phyloP scores from a whole-genome alignment of 2,797 vertebrate species.

The Takifugu ocellatus region DNA sequence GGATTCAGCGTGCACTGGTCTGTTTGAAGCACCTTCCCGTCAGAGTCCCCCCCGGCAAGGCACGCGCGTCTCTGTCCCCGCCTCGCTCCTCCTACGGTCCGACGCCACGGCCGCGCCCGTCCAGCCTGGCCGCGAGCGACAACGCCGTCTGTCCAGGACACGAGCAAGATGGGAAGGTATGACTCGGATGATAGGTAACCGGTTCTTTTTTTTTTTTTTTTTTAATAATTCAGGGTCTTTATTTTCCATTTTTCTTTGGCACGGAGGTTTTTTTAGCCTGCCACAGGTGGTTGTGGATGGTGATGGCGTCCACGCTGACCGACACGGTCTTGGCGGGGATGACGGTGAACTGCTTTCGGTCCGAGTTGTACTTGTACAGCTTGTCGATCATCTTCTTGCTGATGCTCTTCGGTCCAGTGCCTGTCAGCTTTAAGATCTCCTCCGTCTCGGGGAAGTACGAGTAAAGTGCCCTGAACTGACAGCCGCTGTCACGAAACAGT shows the following conservation, averaged over 20 bases:
- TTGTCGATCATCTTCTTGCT: constrained; percentile 98
- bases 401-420: constrained; percentile 93
- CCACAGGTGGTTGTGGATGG: constrained; percentile 96
- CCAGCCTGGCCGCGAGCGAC: constrained; percentile 2
- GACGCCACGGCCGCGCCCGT: constrained; percentile 11
- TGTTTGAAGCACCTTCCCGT: constrained; percentile 42
- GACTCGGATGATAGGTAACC: constrained; percentile 17
- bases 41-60: constrained; percentile 3
- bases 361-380: constrained; percentile 96
- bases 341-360: constrained; percentile 93
- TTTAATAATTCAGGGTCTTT: constrained; percentile 36
- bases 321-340: constrained; percentile 98
- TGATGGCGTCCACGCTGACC: constrained; percentile 93
- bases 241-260: constrained; percentile 93
- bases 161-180: constrained; percentile 32
- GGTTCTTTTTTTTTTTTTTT: not conserved
- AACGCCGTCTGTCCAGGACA: constrained; percentile 52
- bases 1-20: constrained; percentile 43
- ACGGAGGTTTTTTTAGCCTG: constrained; percentile 86
- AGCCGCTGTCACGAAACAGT: constrained; percentile 92
- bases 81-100: constrained; percentile 40
- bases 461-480: constrained; percentile 95
- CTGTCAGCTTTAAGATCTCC: constrained; percentile 91
- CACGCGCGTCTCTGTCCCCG: constrained; percentile 10
- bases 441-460: constrained; percentile 92